A percentile compares a stretch with the other conserved stretches of the same genome.
Evolutionary conservation across 2,113 vertebrate species (phyloP).

Genomic region (Apteryx owenii): DNA sequence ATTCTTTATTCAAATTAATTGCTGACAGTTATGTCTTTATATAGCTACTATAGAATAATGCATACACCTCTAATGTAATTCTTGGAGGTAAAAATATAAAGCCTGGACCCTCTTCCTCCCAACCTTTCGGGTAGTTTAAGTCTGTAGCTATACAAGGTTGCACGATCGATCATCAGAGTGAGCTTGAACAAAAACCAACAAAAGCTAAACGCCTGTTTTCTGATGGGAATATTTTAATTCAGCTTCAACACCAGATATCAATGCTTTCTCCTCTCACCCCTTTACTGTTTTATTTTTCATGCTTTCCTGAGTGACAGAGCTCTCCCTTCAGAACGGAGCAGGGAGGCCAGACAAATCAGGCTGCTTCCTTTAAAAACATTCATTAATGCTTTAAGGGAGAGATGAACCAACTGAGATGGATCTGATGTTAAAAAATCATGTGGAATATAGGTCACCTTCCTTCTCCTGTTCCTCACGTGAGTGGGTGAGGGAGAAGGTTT

Average conservation of each 20-base stretch:
- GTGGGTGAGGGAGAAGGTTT: not conserved
- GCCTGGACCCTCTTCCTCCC: not conserved
- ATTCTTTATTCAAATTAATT: not conserved
- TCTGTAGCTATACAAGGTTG: not conserved
- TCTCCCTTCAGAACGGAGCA: not conserved
- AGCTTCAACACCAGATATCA: not conserved
- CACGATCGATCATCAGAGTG: not conserved
- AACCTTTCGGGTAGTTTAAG: not conserved
- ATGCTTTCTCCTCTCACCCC: not conserved
- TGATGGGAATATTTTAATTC: not conserved
- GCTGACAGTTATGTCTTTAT: not conserved
- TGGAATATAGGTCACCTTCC: not conserved
- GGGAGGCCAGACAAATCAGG: not conserved
- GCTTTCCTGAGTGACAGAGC: not conserved
- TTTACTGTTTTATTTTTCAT: not conserved
- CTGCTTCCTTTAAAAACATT: not conserved
- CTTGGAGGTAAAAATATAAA: not conserved
- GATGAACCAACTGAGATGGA: not conserved
- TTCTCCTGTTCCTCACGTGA: not conserved
- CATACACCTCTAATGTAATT: not conserved
- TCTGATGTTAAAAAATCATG: not conserved
- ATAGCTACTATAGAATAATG: not conserved
- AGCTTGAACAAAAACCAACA: not conserved
- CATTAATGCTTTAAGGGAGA: not conserved
- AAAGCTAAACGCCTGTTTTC: not conserved